Percentiles rank a stretch among this genome's conserved stretches.
Evolutionary conservation across 2,888 invertebrate genomes (phyloP).

Genomic region (Cantharis nigra): DNA sequence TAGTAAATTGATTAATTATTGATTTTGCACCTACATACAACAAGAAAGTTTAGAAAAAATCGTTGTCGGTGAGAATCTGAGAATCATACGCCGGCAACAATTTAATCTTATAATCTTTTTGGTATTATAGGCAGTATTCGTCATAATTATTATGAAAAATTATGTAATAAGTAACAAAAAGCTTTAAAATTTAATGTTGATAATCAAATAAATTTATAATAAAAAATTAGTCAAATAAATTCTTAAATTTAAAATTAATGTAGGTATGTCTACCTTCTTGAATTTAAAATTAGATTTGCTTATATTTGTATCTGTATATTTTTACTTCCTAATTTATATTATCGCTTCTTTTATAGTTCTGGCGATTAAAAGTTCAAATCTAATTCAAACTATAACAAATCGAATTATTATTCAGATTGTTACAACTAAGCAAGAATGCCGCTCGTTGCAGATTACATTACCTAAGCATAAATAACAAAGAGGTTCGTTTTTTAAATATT

Average conservation of each 20-base stretch:
- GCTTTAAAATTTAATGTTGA: not conserved
- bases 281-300: conserved; percentile 3
- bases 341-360: conserved; percentile 17
- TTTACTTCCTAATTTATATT: conserved; percentile 14
- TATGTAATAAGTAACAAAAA: not conserved
- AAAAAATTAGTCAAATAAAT: conserved; percentile 12
- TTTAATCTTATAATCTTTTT: not conserved
- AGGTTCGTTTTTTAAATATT: conserved; percentile 22
- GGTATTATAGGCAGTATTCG: not conserved
- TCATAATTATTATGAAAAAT: not conserved
- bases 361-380: conserved; percentile 20
- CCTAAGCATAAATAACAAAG: conserved; percentile 24
- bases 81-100: not conserved
- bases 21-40: not conserved
- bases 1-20: not conserved
- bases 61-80: not conserved
- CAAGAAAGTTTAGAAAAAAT: not conserved
- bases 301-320: not conserved
- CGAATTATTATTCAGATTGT: conserved; percentile 23
- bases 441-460: conserved; percentile 20
- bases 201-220: not conserved
- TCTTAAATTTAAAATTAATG: conserved; percentile 10
- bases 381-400: conserved; percentile 23
- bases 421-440: conserved; percentile 11
- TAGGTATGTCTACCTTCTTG: not conserved